A percentile compares a stretch with the other conserved stretches of the same genome.
Conservation (phyloP, 2,797 vertebrate species). For the Valencia hispanica region DNA sequence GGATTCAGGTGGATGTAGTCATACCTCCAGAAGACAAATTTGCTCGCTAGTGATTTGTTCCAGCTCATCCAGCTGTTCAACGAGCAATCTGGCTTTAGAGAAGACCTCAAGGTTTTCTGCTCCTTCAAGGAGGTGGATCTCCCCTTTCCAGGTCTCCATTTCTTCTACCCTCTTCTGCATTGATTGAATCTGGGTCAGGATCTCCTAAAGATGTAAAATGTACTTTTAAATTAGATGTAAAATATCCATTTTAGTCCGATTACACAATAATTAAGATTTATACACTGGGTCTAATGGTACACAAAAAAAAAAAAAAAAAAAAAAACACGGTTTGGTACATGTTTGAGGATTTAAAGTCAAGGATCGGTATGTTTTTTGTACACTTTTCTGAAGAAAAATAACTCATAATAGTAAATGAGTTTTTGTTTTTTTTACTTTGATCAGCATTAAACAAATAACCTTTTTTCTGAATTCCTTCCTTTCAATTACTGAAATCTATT, state of each 20-base stretch:
- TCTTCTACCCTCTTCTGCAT: slow-evolving; percentile 86
- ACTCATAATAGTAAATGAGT: no score
- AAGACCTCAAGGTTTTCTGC: slow-evolving; percentile 84
- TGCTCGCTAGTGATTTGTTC: slow-evolving; percentile 84
- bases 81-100: slow-evolving; percentile 78
- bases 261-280: background rate
- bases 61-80: slow-evolving; percentile 82
- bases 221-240: background rate
- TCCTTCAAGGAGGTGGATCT: slow-evolving; percentile 77
- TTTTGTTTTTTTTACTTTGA: no score
- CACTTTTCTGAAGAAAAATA: no score
- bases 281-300: no score
- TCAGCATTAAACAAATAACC: no score
- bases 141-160: slow-evolving; percentile 81
- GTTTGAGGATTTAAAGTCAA: no score
- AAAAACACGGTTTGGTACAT: no score
- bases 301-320: no score
- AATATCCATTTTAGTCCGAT: background rate
- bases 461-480: no score
- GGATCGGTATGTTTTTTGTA: no score
- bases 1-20: background rate
- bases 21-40: slow-evolving; percentile 83
- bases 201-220: slow-evolving; percentile 71
- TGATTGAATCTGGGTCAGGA: slow-evolving; percentile 85
- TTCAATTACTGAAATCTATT: no score